Conservation (phyloP, 2,888 invertebrate genomes). For the Acanthoscelides obtectus region DNA sequence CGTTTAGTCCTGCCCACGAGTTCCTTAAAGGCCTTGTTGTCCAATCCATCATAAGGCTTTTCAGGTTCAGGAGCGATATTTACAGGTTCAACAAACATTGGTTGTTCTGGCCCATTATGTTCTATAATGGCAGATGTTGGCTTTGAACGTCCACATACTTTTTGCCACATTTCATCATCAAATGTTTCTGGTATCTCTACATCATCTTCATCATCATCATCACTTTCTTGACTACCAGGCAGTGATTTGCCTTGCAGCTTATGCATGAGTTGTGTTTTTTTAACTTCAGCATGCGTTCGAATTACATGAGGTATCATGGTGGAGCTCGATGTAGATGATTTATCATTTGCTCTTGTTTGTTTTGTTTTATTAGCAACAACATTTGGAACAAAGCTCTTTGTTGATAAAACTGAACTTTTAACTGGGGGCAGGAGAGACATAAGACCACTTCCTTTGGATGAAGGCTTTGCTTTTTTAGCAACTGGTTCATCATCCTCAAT, state of each 20-base stretch:
- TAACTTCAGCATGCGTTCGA: constrained; percentile 22
- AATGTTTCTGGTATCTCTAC: constrained; percentile 43
- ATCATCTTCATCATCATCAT: constrained; percentile 35
- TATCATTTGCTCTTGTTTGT: constrained; percentile 12
- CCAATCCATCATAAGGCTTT: constrained; percentile 48
- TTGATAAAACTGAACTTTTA: constrained; percentile 28
- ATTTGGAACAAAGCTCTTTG: constrained; percentile 34
- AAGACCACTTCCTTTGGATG: constrained; percentile 31
- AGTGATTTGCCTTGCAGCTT: constrained; percentile 6
- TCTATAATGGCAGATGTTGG: constrained; percentile 49
- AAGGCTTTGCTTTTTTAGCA: constrained; percentile 27
- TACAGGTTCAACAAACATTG: constrained; percentile 40
- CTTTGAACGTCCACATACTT: constrained; percentile 46
- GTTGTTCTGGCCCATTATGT: constrained; percentile 45
- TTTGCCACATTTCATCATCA: constrained; percentile 48
- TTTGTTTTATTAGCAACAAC: constrained; percentile 23
- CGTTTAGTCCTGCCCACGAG: constrained; percentile 65
- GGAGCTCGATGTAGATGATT: not conserved
- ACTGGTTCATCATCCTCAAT: constrained; percentile 25
- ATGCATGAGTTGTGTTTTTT: constrained; percentile 15
- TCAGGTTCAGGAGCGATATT: constrained; percentile 48
- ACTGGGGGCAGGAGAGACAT: constrained; percentile 36
- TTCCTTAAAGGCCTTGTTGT: constrained; percentile 57
- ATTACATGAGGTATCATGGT: constrained; percentile 17
- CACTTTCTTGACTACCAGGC: constrained; percentile 4